Evolutionary conservation across 2,797 vertebrate genomes (phyloP).

Genomic region (Phataginus tricuspis): DNA sequence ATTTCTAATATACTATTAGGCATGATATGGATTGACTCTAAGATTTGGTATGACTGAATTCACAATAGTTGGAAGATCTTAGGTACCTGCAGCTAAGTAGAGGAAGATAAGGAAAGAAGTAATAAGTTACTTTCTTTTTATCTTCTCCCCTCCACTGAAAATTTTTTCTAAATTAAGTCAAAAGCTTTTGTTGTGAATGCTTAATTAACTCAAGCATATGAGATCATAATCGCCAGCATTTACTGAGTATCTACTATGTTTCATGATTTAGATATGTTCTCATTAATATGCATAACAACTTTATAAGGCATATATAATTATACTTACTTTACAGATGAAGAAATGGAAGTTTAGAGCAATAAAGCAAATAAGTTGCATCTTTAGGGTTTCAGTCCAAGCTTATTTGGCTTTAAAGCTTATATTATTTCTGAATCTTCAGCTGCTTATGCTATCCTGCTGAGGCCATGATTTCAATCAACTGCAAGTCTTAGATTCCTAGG

Average conservation of each 20-base stretch:
- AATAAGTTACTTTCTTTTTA: background rate
- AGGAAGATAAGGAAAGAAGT: background rate
- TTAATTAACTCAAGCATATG: conserved; percentile 41
- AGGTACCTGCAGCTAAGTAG: background rate
- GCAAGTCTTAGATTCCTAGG: background rate
- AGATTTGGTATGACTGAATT: background rate
- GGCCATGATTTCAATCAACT: background rate
- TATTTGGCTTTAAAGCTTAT: background rate
- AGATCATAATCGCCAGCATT: background rate
- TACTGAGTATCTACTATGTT: conserved; percentile 10
- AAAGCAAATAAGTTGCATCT: background rate
- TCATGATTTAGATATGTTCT: background rate
- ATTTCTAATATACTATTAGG: background rate
- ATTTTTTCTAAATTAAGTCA: conserved; percentile 1
- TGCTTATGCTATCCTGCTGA: background rate
- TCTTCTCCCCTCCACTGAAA: background rate
- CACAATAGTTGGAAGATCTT: background rate
- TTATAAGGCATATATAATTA: conserved; percentile 11
- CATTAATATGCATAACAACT: conserved; percentile 27
- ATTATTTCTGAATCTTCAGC: background rate
- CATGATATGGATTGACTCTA: background rate
- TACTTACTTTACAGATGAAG: conserved; percentile 12
- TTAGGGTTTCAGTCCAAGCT: conserved; percentile 23
- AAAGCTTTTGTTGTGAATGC: conserved; percentile 32
- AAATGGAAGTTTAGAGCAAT: conserved; percentile 50